These are phyloP conservation scores for Sarcophaga subvicina DNA, from an alignment of 2,888 invertebrate genomes.

Conservation along the genomic window DNA sequence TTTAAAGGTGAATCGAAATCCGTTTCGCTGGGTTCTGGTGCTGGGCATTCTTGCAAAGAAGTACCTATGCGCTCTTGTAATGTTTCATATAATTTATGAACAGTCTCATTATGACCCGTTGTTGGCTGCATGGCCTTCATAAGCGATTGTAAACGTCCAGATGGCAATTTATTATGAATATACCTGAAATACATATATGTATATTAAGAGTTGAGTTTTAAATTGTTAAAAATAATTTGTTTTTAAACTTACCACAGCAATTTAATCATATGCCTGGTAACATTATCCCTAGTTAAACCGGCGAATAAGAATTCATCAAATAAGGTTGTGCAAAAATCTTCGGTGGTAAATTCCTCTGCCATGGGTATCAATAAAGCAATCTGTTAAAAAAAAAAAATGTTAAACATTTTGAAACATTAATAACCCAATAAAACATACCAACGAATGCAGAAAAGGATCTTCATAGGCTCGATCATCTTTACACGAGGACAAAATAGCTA, in stretches of 20 bases:
- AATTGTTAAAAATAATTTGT: conserved; percentile 86
- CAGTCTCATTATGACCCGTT: conserved; percentile 91
- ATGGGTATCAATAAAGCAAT: conserved; percentile 91
- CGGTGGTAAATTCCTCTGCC: conserved; percentile 95
- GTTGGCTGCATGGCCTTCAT: conserved; percentile 85
- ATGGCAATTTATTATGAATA: conserved; percentile 92
- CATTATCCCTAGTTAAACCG: conserved; percentile 93
- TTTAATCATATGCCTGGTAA: conserved; percentile 94
- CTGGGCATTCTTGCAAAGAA: conserved; percentile 86
- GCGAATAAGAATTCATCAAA: conserved; percentile 98
- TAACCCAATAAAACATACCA: conserved; percentile 83
- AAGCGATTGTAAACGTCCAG: conserved; percentile 88
- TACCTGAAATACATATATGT: conserved; percentile 84
- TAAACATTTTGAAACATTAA: background rate
- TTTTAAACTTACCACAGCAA: conserved; percentile 88
- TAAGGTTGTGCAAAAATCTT: conserved; percentile 96
- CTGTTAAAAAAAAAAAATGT: conserved; percentile 66
- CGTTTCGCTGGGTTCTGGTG: conserved; percentile 85
- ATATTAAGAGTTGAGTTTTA: conserved; percentile 81
- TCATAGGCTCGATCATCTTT: conserved; percentile 96
- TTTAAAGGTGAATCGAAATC: conserved; percentile 92
- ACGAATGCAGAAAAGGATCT: conserved; percentile 96
- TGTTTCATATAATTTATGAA: conserved; percentile 89
- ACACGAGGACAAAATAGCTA: conserved; percentile 95
- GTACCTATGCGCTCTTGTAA: conserved; percentile 90